Percentiles rank a stretch among this genome's conserved stretches.
Conservation (phyloP, 2,797 vertebrate genomes). For the Pygocentrus nattereri region DNA sequence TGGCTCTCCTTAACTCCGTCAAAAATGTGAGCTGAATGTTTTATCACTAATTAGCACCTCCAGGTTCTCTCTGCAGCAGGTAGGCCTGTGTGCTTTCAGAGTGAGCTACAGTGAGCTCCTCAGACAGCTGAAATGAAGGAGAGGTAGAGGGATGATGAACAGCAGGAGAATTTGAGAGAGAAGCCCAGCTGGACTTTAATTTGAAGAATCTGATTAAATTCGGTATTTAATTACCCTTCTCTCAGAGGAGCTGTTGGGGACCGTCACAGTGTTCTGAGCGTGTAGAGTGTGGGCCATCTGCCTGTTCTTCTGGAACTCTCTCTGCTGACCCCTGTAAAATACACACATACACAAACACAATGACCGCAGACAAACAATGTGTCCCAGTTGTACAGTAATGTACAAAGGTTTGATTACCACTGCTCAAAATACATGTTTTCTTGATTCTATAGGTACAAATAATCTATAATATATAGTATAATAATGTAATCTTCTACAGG, state of each 20-base stretch:
- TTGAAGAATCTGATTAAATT: slow-evolving; percentile 88
- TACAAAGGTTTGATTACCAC: too few species aligned
- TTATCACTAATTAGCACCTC: slow-evolving; percentile 81
- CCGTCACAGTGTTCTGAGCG: slow-evolving; percentile 83
- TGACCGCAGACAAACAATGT: neutral
- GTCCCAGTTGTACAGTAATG: neutral
- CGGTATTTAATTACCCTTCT: slow-evolving; percentile 86
- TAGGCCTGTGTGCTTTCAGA: slow-evolving; percentile 72
- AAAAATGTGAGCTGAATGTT: slow-evolving; percentile 81
- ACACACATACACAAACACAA: slow-evolving; percentile 9
- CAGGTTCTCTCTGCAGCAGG: slow-evolving; percentile 69
- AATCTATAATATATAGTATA: too few species aligned
- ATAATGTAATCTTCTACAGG: too few species aligned
- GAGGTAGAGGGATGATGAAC: slow-evolving; percentile 75
- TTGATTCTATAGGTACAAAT: too few species aligned
- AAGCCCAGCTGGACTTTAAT: slow-evolving; percentile 87
- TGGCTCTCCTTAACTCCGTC: slow-evolving; percentile 78
- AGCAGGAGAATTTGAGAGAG: slow-evolving; percentile 77
- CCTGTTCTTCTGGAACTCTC: slow-evolving; percentile 73
- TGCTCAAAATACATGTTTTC: too few species aligned
- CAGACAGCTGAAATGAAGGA: slow-evolving; percentile 65
- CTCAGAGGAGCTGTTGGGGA: slow-evolving; percentile 84
- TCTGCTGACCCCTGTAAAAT: slow-evolving; percentile 59
- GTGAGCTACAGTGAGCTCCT: slow-evolving; percentile 71
- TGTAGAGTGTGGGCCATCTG: slow-evolving; percentile 85